phyloP scores from a whole-genome alignment of 2,113 vertebrate genomes.

The Rattus rattus region DNA sequence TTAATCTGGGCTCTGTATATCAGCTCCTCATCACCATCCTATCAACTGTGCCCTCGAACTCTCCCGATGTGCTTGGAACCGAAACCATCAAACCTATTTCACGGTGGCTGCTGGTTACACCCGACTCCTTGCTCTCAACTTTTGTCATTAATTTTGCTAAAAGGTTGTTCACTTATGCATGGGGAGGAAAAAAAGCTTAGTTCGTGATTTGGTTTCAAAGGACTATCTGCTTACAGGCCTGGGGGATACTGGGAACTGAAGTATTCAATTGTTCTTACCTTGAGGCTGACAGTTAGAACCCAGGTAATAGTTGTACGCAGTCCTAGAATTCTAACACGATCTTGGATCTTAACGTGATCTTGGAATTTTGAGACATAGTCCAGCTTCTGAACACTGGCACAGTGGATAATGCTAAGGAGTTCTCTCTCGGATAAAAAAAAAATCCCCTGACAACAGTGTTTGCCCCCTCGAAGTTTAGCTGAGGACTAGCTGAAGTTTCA shows the following conservation, averaged over 20 bases:
- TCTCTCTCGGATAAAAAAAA: background rate
- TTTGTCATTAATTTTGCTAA: constrained; percentile 75
- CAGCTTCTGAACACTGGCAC: background rate
- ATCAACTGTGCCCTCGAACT: constrained; percentile 71
- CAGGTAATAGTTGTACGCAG: background rate
- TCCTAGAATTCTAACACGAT: background rate
- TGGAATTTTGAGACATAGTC: background rate
- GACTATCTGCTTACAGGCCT: constrained; percentile 7
- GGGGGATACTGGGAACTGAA: background rate
- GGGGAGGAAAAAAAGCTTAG: constrained; percentile 48
- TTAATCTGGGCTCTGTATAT: constrained; percentile 76
- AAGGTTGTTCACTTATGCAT: constrained; percentile 73
- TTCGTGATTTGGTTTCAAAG: constrained; percentile 70
- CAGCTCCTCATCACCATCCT: constrained; percentile 76
- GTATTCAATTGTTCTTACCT: constrained; percentile 61
- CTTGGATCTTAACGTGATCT: background rate
- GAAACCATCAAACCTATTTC: constrained; percentile 74
- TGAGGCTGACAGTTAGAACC: constrained; percentile 47
- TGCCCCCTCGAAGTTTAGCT: background rate
- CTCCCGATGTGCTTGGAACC: constrained; percentile 66
- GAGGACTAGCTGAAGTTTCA: background rate
- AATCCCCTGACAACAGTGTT: background rate
- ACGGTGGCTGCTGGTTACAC: constrained; percentile 55
- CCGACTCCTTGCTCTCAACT: constrained; percentile 73
- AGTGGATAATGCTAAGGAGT: background rate